These are phyloP conservation scores for Muscicapa striata DNA, from an alignment of 2,797 vertebrate genomes.

Conservation along the genomic window DNA sequence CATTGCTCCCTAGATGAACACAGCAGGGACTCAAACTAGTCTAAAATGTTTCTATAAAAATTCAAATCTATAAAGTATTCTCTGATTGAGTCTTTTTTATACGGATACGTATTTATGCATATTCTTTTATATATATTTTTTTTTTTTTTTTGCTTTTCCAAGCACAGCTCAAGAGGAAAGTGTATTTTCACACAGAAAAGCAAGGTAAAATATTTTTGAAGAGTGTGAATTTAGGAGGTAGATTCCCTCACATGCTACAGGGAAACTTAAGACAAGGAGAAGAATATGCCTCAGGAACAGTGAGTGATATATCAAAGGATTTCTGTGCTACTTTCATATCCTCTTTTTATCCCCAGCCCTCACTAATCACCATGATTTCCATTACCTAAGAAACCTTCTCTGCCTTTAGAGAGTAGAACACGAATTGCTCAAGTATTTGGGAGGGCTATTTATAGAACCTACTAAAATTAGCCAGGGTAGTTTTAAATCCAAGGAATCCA, in stretches of 20 bases:
- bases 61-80: not conserved
- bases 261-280: constrained; percentile 21
- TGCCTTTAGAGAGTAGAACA: not conserved
- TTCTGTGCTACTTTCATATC: constrained; percentile 33
- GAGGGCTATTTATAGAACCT: constrained; percentile 10
- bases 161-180: not conserved
- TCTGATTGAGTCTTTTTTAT: not conserved
- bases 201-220: not conserved
- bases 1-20: not conserved
- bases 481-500: not conserved
- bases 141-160: not conserved
- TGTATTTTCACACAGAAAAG: not conserved
- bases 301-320: constrained; percentile 27
- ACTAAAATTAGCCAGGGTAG: not conserved
- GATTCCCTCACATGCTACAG: not conserved
- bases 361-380: constrained; percentile 45
- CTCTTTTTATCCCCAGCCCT: constrained; percentile 27
- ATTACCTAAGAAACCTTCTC: constrained; percentile 24
- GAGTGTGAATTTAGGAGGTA: not conserved
- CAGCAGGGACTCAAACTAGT: not conserved
- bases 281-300: constrained; percentile 26
- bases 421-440: constrained; percentile 1
- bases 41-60: not conserved
- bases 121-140: too few species aligned
- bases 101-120: not conserved